phyloP scores from a whole-genome alignment of 2,888 invertebrate genomes.

The Apeira syringaria region DNA sequence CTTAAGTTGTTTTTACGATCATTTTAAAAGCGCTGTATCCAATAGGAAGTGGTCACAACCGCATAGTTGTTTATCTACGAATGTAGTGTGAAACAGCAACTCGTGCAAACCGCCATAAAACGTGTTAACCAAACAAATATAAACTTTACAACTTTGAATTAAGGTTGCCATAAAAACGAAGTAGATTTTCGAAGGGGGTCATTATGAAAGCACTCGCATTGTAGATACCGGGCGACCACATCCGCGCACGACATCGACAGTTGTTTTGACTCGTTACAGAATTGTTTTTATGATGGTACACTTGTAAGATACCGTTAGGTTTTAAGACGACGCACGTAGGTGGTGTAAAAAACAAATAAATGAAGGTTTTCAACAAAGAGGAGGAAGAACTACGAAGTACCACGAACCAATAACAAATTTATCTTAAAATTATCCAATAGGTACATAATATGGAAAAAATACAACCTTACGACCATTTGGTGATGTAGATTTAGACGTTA shows the following conservation, averaged over 20 bases:
- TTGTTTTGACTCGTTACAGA: conserved; percentile 25
- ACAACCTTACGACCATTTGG: too few relatives aligned
- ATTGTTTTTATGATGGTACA: conserved; percentile 16
- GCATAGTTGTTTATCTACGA: conserved; percentile 44
- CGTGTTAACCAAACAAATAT: conserved; percentile 18
- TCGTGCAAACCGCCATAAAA: conserved; percentile 24
- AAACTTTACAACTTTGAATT: conserved; percentile 19
- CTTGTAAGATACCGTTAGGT: conserved; percentile 3
- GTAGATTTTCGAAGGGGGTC: conserved; percentile 6
- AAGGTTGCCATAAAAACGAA: conserved; percentile 17
- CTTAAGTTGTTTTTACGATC: too few relatives aligned
- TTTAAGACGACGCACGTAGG: conserved; percentile 1
- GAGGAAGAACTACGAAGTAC: too few relatives aligned
- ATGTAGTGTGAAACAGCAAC: conserved; percentile 36
- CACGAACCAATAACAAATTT: too few relatives aligned
- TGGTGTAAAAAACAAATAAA: too few relatives aligned
- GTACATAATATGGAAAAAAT: too few relatives aligned
- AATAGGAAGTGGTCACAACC: conserved; percentile 50
- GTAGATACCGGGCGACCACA: conserved; percentile 38
- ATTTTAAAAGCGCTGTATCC: conserved; percentile 36
- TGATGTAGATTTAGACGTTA: too few relatives aligned
- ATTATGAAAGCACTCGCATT: conserved; percentile 21
- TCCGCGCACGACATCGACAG: conserved; percentile 39
- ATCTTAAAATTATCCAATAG: too few relatives aligned
- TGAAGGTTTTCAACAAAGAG: too few relatives aligned